Evolutionary conservation across 2,888 invertebrate species (phyloP).

Genomic region (Drosophila anomalata): DNA sequence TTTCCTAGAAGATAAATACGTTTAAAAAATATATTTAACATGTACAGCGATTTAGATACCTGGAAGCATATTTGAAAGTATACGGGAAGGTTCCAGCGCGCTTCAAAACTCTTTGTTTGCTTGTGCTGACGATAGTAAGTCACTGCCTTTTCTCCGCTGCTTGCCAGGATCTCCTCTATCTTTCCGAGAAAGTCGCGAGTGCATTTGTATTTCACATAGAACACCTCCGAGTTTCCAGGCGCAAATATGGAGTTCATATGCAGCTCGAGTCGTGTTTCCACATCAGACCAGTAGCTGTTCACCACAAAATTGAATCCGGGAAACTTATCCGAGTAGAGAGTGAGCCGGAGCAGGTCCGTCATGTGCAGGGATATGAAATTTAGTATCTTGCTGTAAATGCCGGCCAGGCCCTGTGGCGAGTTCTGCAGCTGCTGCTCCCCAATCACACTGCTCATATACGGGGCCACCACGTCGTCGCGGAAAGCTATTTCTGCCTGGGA

Average conservation of each 20-base stretch:
- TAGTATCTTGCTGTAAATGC: slow-evolving; percentile 89
- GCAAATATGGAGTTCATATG: slow-evolving; percentile 93
- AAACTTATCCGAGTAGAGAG: slow-evolving; percentile 84
- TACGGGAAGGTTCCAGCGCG: slow-evolving; percentile 97
- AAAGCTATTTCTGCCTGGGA: slow-evolving; percentile 89
- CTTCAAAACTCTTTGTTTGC: slow-evolving; percentile 91
- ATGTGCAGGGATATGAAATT: slow-evolving; percentile 89
- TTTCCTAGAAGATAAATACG: slow-evolving; percentile 85
- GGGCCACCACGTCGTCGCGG: slow-evolving; percentile 83
- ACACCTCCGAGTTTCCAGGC: slow-evolving; percentile 95
- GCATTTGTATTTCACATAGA: slow-evolving; percentile 92
- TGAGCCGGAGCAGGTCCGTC: slow-evolving; percentile 85
- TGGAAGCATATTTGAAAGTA: slow-evolving; percentile 97
- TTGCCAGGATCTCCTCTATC: slow-evolving; percentile 87
- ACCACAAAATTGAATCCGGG: slow-evolving; percentile 91
- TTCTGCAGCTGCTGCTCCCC: slow-evolving; percentile 84
- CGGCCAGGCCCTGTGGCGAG: slow-evolving; percentile 83
- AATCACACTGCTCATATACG: slow-evolving; percentile 87
- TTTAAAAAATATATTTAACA: neutral
- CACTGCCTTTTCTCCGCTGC: slow-evolving; percentile 85
- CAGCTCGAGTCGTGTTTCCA: slow-evolving; percentile 92
- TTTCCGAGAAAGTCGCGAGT: slow-evolving; percentile 90
- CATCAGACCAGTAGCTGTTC: slow-evolving; percentile 94
- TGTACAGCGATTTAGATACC: slow-evolving; percentile 41
- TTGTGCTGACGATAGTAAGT: slow-evolving; percentile 85